Evolutionary conservation across 2,888 invertebrate species (phyloP).

Genomic region (Drosophila nr. fundita): DNA sequence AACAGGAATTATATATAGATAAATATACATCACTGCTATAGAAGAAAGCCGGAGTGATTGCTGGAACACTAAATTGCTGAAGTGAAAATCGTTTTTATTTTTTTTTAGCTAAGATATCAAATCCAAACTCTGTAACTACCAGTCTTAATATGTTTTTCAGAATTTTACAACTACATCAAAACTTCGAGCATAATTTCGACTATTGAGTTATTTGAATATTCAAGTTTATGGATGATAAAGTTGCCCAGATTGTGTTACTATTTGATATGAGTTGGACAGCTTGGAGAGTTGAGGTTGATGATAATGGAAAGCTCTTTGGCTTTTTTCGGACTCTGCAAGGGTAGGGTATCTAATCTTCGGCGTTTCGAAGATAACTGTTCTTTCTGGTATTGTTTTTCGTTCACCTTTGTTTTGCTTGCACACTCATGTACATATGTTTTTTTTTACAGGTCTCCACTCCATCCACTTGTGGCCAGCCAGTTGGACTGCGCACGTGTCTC

Average conservation of each 20-base stretch:
- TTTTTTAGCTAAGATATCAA: not conserved
- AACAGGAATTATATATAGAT: too few relatives aligned
- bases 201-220: not conserved
- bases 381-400: slow-evolving; percentile 8
- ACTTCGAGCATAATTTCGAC: not conserved
- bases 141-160: too few relatives aligned
- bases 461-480: slow-evolving; percentile 25
- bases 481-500: slow-evolving; percentile 34
- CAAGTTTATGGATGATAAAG: not conserved
- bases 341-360: not conserved
- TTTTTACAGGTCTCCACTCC: not conserved
- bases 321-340: not conserved
- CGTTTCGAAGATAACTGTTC: not conserved
- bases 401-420: slow-evolving; percentile 22
- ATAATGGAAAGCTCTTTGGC: not conserved
- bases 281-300: not conserved
- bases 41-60: not conserved
- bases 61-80: not conserved
- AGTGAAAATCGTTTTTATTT: not conserved
- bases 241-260: not conserved
- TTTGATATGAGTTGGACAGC: not conserved
- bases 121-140: not conserved
- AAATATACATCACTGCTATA: not conserved
- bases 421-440: slow-evolving; percentile 1
- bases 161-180: not conserved